Percentiles rank a stretch among this genome's conserved stretches.
Conservation (phyloP, 2,797 vertebrate genomes). For the Platyrinchus mystaceus region DNA sequence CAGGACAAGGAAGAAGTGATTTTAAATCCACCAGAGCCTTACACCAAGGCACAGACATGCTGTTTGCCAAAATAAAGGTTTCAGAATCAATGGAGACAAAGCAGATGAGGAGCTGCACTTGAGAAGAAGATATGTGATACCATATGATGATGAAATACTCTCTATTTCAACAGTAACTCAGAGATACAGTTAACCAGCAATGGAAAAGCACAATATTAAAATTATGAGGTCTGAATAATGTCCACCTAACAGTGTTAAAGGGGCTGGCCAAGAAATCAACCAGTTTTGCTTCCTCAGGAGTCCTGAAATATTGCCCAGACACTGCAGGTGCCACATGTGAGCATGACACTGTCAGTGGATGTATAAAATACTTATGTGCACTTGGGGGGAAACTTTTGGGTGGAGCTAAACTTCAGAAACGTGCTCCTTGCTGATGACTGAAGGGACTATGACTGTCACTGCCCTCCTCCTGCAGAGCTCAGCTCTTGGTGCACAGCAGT, state of each 20-base stretch:
- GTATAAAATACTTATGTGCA: accelerated
- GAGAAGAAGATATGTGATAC: not conserved
- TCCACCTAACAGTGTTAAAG: not conserved
- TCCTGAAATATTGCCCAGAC: not conserved
- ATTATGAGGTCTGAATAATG: not conserved
- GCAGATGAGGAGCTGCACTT: not conserved
- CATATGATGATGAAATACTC: not conserved
- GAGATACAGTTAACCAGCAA: not conserved
- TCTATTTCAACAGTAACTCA: not conserved
- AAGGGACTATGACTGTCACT: accelerated
- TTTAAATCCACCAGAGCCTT: not conserved
- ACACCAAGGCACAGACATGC: not conserved
- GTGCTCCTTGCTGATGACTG: not conserved
- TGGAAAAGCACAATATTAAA: not conserved
- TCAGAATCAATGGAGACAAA: not conserved
- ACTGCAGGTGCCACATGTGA: accelerated
- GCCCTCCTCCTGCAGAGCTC: not conserved
- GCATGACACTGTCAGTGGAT: not conserved
- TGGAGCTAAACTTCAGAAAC: not conserved
- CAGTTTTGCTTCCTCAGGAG: not conserved
- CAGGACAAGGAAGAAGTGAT: not conserved
- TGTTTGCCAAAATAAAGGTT: not conserved
- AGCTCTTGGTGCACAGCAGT: not conserved
- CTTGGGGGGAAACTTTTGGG: not conserved
- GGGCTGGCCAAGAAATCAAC: not conserved